Base-by-base conservation (phyloP, 2,888 invertebrate genomes). In the Thera obeliscata region DNA sequence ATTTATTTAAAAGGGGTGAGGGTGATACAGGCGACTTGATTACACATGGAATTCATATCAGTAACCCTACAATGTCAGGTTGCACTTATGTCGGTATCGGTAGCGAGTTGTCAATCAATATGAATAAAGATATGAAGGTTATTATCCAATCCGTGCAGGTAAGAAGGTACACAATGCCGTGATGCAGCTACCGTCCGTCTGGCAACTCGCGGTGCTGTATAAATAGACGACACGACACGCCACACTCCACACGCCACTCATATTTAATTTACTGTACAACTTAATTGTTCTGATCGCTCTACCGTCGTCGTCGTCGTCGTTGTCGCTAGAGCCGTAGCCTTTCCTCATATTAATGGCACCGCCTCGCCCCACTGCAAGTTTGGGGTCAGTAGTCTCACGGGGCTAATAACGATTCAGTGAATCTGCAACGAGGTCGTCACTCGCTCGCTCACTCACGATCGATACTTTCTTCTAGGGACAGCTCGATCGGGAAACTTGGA, bases 141-240 rank as follows among this genome's bases (percentile, higher is more conserved):
- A 9, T 9, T 46, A 46, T 1, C 1, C 9, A 46, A 41, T 35
- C 33, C 43, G 49, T n/a, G 48, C 49, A 56, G 60, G 22, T 22
- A 22, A 22, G 22, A 22, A 22, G 50, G 50, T 60, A 56, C 33
- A 61, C 61, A 52, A 61, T 66, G 61, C 36, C 66, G 60, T 65
- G 22, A 22, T 22, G 22, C 60, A 65, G 5, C 41, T 12, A 61
- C 43, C 36, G 43, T 56, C 76, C 48, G 77, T 75, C 77, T 78
- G 67, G 64, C 75, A 69, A 72, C 69, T 74, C 73, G 72, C 76
- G 71, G 70, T 69, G 62, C 52, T 71, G 69, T 84, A 84, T 82
- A 80, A 81, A 76, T 83, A 76, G 71, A 71, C 72, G 66, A 67
- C 75, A 72, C 73, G 74, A 70, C 75, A 75, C 74, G 74, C 74